Evolutionary conservation across 1,140 invertebrate genomes (phyloP).

Genomic region (Drosophila pseudoananassae): DNA sequence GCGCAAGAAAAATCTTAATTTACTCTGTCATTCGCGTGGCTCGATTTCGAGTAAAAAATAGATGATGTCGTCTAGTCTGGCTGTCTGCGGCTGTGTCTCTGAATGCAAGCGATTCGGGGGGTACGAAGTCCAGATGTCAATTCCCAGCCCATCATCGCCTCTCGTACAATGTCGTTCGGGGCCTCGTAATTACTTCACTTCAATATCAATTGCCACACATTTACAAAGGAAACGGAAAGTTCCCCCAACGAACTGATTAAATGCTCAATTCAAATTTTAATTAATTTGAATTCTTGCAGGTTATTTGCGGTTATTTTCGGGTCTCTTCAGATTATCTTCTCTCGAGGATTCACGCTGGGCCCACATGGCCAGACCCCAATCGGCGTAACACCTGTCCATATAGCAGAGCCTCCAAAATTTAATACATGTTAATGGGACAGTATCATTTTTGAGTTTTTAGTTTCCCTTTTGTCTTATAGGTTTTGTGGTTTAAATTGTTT

Average conservation of each 20-base stretch:
- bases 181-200: constrained; percentile 38
- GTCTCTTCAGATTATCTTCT: constrained; percentile 51
- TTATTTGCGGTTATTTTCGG: constrained; percentile 30
- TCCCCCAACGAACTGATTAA: constrained; percentile 46
- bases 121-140: constrained; percentile 63
- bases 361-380: constrained; percentile 54
- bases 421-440: constrained; percentile 17
- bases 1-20: constrained; percentile 36
- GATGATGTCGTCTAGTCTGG: constrained; percentile 51
- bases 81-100: constrained; percentile 47
- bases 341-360: constrained; percentile 51
- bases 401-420: neutral
- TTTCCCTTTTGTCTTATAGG: neutral
- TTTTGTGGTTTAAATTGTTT: neutral
- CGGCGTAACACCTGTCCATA: constrained; percentile 24
- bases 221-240: constrained; percentile 52
- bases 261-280: constrained; percentile 39
- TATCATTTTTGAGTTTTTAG: constrained; percentile 1
- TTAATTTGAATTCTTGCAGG: constrained; percentile 25
- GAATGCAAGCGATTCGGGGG: constrained; percentile 41
- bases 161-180: constrained; percentile 37
- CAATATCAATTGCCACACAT: constrained; percentile 44
- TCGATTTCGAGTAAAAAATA: constrained; percentile 35
- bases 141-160: constrained; percentile 22
- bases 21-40: constrained; percentile 18